Base-by-base conservation (phyloP, 2,113 vertebrate species). In the Hippocampus mohnikei region DNA sequence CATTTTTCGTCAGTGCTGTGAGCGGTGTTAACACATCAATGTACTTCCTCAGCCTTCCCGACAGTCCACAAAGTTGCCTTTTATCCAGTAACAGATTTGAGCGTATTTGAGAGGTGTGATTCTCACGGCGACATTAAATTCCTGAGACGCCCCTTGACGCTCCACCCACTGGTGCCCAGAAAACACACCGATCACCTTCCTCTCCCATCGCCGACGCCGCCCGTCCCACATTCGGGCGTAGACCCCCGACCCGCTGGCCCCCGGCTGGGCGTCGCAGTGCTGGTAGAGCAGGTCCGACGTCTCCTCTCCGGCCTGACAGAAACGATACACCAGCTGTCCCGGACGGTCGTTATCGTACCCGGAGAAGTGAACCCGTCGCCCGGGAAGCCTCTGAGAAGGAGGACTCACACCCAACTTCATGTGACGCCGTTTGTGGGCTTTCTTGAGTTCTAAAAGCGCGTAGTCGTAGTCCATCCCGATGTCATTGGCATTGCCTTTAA, bases 381-480 rank as follows among this genome's bases (percentile, higher is more conserved):
- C 95, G 0, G 97, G 97, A 20, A 99, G 89, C 73, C 93, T 93
- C 25, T 91, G 91, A 9, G 93, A 91, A 0, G 94, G 81, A 8
- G 97, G 97, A 72, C 95, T 97, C 62, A 99, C 94, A 7, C 97
- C 97, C 29, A 99, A 91, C 83, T 94, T 95, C 96, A 99, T 98
- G 90, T 96, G 95, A 70, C 94, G 93, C 48, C 96, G 94, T 80
- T 95, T 96, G 88, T 98, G 97, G 3, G 95, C 91, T 52, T 98
- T 99, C 88, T 97, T 98, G 59, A 99, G 94, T 78, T 99, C 97
- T 67, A 99, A 88, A 40, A 99, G 87, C 5, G 97, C 95, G 7
- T 99, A 99, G 90, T 99, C 97, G n/a, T 98, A 99, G 93, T 99
- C 97, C 97, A 99, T 99, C 63, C 97, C 96, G 1, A 98, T 96